phyloP scores from a whole-genome alignment of 2,797 vertebrate species.

The Parauchenoglanis ngamensis region DNA sequence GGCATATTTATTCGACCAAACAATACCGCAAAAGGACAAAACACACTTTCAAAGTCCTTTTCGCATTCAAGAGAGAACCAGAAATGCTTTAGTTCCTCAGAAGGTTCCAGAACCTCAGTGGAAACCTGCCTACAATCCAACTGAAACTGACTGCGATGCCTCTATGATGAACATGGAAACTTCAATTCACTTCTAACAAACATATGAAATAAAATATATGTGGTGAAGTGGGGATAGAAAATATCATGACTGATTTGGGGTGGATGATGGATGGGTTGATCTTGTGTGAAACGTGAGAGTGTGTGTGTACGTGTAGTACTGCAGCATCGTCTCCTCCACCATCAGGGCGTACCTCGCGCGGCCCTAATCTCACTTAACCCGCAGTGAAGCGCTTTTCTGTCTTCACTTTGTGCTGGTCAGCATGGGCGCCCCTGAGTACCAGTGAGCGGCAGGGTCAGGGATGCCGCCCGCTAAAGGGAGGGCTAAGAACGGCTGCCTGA shows the following conservation, averaged over 20 bases:
- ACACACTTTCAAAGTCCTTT: neutral
- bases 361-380: conserved; percentile 38
- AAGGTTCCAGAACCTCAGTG: conserved; percentile 4
- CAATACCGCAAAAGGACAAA: neutral
- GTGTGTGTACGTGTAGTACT: conserved; percentile 37
- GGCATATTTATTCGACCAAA: neutral
- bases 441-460: conserved; percentile 80
- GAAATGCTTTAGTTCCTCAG: neutral
- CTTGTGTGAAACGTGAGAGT: conserved; percentile 40
- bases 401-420: conserved; percentile 76
- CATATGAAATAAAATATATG: conserved; percentile 25
- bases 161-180: neutral
- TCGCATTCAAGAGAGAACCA: neutral
- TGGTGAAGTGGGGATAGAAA: conserved; percentile 36
- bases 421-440: conserved; percentile 80
- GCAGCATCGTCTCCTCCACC: conserved; percentile 54
- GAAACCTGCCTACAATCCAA: neutral
- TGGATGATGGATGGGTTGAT: conserved; percentile 14
- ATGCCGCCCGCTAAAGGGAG: conserved; percentile 76
- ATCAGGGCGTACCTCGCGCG: conserved; percentile 54
- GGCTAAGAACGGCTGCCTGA: conserved; percentile 78
- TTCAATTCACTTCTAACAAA: neutral
- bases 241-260: neutral
- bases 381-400: conserved; percentile 12
- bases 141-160: neutral